A percentile compares a stretch with the other conserved stretches of the same genome.
These are phyloP conservation scores for Cyanistes caeruleus DNA, from an alignment of 2,113 vertebrate genomes.

Conservation along the genomic window DNA sequence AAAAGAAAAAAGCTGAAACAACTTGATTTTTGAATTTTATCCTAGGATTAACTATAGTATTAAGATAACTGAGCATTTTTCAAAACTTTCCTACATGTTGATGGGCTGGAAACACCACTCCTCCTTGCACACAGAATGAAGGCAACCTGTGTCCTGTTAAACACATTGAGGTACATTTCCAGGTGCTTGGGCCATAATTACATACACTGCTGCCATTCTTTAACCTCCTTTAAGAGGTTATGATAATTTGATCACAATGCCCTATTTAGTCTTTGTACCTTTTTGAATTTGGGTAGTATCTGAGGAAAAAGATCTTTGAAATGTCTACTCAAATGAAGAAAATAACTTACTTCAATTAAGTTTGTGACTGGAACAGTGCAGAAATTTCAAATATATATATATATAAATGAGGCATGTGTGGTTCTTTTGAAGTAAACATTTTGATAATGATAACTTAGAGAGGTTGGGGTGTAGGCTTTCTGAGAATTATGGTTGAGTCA, in stretches of 20 bases:
- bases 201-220: not conserved
- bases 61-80: not conserved
- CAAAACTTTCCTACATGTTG: not conserved
- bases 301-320: not conserved
- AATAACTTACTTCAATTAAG: not conserved
- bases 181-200: not conserved
- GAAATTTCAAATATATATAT: not conserved
- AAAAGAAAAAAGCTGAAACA: not conserved
- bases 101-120: not conserved
- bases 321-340: not conserved
- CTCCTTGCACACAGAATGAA: not conserved
- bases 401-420: not conserved
- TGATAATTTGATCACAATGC: not conserved
- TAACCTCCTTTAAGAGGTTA: not conserved
- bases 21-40: not conserved
- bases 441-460: not conserved
- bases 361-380: rapidly evolving
- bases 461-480: not conserved
- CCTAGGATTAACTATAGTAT: not conserved
- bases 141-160: not conserved
- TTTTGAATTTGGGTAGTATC: not conserved
- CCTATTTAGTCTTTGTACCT: not conserved
- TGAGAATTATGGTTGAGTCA: no score
- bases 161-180: not conserved
- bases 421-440: not conserved